Evolutionary conservation across 1,140 invertebrate species (phyloP).

Genomic region (Drosophila aff.): DNA sequence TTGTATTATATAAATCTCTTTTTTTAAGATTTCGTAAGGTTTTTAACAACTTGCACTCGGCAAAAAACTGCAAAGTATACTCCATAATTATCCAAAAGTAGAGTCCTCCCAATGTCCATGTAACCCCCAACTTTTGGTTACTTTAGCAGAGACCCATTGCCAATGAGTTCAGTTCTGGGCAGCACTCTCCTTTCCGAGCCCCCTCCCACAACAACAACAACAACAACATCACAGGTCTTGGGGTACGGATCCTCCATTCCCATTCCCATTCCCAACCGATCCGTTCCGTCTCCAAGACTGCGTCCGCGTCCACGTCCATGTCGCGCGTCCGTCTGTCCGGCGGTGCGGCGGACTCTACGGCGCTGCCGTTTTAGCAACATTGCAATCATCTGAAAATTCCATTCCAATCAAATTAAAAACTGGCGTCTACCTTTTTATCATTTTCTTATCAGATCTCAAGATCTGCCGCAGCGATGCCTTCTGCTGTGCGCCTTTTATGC

Average conservation of each 20-base stretch:
- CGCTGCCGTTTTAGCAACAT: constrained; percentile 82
- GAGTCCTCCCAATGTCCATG: not conserved
- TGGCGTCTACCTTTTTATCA: constrained; percentile 85
- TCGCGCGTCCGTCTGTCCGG: constrained; percentile 16
- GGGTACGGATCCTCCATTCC: constrained; percentile 28
- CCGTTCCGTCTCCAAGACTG: constrained; percentile 26
- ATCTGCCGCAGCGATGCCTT: constrained; percentile 83
- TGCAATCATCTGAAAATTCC: constrained; percentile 84
- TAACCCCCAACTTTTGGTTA: constrained; percentile 11
- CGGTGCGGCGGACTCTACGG: constrained; percentile 50
- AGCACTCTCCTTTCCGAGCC: constrained; percentile 16
- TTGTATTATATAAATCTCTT: not conserved
- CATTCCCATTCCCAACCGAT: constrained; percentile 17
- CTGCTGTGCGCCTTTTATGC: constrained; percentile 79
- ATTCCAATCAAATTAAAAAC: constrained; percentile 85
- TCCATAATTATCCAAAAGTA: not conserved
- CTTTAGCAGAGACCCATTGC: constrained; percentile 22
- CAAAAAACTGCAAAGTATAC: no score
- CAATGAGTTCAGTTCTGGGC: constrained; percentile 52
- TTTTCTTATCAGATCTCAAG: constrained; percentile 85
- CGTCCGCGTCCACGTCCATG: constrained; percentile 26
- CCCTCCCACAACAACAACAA: constrained; percentile 27
- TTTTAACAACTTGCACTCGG: no score
- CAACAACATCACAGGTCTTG: constrained; percentile 20
- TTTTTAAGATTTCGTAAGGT: no score